Evolutionary conservation across 92 coral and sea anemone genomes (phyloP), one percentile per base, ranked within the genome.

Genomic region (Zoanthus sociatus): DNA sequence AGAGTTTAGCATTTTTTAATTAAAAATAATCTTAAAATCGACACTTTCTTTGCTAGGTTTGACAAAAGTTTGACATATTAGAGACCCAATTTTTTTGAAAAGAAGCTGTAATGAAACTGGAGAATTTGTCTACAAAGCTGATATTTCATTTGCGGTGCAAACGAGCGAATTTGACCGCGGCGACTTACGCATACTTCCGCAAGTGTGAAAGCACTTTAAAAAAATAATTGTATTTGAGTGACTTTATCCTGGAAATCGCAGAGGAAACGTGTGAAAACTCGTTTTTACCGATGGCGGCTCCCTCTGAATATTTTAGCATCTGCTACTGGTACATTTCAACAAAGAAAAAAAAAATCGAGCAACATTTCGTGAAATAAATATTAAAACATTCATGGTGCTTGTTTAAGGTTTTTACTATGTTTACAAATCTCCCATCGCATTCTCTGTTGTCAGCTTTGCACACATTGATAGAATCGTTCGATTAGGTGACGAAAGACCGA

Each of bases 21-120:
- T 90, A 78, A 94, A 94, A 88, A 88, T 91, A 92, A 94, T 94
- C 95, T 91, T 88, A 83, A 77, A 84, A 89, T 77, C 90, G 98
- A 91, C 95, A 89, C 92, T 94, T 86, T 76, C 85, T 90, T 88
- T 91, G 87, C 91, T 89, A 71, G 87, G 86, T 92, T 89, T 87
- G 95, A 92, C 98, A 94, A 94, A 94, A 90, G 90, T 89, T 66
- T 86, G 74, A 87, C 84, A 87, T 78, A 87, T 87, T 78, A 72
- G 71, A 77, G 85, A 77, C 88, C 73, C 51, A 76, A 84, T 42
- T 55, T 72, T 87, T 82, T 86, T 87, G 68, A 83, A 10, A 63
- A 72, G 83, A 53, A 78, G 12, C 60, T 76, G 53, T 21, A 42
- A 21, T 73, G 89, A 69, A 46, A 50, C 61, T 72, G 26, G 70